Base-by-base conservation (phyloP, 2,797 vertebrate species). In the Moxostoma hubbsi region DNA sequence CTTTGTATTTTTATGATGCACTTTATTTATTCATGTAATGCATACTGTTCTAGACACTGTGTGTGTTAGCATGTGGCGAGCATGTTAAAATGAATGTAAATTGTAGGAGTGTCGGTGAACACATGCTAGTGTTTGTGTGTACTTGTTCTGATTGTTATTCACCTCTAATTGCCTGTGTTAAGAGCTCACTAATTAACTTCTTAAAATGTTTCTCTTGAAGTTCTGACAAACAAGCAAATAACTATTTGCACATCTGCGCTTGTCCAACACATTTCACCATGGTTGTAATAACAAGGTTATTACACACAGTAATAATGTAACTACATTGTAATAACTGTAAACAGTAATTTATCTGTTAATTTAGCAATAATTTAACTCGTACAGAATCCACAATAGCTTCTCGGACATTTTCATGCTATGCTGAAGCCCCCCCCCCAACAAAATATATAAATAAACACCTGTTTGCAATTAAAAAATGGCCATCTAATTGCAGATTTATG, bases 391-490 rank as follows among this genome's bases (percentile, higher is more conserved):
- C 2, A 45, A 66, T 66, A 9, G 47, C 36, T 62, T 66, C 53
- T 10, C 12, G 1, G 47, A 43, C 61, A 64, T 66, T 51, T 36
- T 73, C 45, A 53, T 61, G 16, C 54, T 50, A 5, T 64, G 84
- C 85, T 24, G 24, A 24, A 24, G 24, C 2, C 24, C 24, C 24
- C 24, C 24, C 2, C 24, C 24, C 24, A 24, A 24, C 1, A 24
- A 24, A 24, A 24, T 2, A 24, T 1, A 24, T 2, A 24, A 24
- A 24, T 3, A 24, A 24, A 24, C 24, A 2, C 87, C 89, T 93
- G 87, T 78, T 91, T 90, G 84, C 85, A 85, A 92, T 92, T 92
- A 92, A 81, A 81, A 63, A 65, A 79, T 16, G 83, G 76, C 12
- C 82, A 88, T 90, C 86, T 90, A 88, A 88, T 86, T 78, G 77